Conservation (phyloP, 1,140 invertebrate species). For the Leptopilina boulardi region DNA sequence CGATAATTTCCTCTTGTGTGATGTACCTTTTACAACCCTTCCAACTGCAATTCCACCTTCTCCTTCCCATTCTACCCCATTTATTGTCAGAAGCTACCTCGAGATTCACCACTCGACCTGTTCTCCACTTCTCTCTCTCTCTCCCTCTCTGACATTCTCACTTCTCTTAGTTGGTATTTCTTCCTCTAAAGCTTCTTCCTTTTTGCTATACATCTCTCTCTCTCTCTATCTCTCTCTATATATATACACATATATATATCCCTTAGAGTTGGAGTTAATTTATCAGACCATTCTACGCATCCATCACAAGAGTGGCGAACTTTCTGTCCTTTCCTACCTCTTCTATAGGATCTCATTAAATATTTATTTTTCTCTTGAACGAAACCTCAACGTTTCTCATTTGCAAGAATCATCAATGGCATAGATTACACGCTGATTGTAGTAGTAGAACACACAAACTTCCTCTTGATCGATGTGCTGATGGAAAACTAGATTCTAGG, state of each 20-base stretch:
- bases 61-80: neutral
- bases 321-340: constrained; percentile 9
- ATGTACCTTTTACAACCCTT: constrained; percentile 6
- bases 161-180: constrained; percentile 16
- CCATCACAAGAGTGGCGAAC: constrained; percentile 15
- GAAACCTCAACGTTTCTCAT: constrained; percentile 26
- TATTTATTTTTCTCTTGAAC: constrained; percentile 21
- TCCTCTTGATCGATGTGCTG: neutral
- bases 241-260: neutral
- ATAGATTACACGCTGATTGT: constrained; percentile 18
- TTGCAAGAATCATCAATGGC: constrained; percentile 8
- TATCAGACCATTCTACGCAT: constrained; percentile 25
- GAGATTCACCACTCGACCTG: constrained; percentile 24
- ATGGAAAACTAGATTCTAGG: neutral
- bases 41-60: constrained; percentile 18
- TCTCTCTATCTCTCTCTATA: neutral
- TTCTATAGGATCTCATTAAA: neutral
- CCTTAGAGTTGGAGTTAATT: constrained; percentile 4
- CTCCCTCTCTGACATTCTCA: constrained; percentile 1
- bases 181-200: neutral
- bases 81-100: constrained; percentile 25
- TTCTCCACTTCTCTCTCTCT: neutral
- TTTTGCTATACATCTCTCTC: neutral
- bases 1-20: constrained; percentile 22
- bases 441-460: neutral